Evolutionary conservation across 30 jellyfish, hydroid and myxozoan species (phyloP).

Genomic region (Hydractinia symbiolongicarpus): DNA sequence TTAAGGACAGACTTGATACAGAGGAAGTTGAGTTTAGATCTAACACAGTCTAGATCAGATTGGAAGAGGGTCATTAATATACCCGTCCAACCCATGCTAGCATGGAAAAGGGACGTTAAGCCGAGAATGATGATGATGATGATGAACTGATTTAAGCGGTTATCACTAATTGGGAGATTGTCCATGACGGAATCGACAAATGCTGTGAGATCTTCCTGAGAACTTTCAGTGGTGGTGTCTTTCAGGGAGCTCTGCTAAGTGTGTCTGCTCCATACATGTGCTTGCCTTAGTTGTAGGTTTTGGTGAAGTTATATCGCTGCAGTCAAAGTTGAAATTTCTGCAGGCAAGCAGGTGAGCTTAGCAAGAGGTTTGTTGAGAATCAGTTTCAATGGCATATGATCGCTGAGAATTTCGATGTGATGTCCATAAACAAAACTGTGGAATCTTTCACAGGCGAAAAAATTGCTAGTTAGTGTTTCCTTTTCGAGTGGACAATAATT

Average conservation of each 20-base stretch:
- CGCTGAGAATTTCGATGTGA: conserved; percentile 32
- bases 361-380: conserved; percentile 13
- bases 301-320: conserved; percentile 29
- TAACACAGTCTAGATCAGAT: no score
- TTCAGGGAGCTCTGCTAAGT: conserved; percentile 32
- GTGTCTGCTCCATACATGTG: conserved; percentile 40
- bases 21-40: no score
- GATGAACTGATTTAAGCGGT: conserved; percentile 15
- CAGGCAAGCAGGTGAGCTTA: conserved; percentile 25
- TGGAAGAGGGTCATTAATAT: no score
- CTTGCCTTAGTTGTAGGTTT: conserved; percentile 29
- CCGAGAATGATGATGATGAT: no score
- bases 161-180: not conserved
- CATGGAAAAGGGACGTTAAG: no score
- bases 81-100: no score
- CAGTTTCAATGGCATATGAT: conserved; percentile 47
- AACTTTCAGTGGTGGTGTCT: conserved; percentile 16
- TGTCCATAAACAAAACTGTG: conserved; percentile 42
- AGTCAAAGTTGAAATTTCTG: conserved; percentile 32
- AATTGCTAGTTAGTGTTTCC: no score
- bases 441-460: no score
- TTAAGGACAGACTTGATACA: no score
- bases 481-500: conserved; percentile 39
- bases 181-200: conserved; percentile 19
- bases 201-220: no score